Evolutionary conservation across 2,888 invertebrate species (phyloP).

Genomic region (Pocota personata): DNA sequence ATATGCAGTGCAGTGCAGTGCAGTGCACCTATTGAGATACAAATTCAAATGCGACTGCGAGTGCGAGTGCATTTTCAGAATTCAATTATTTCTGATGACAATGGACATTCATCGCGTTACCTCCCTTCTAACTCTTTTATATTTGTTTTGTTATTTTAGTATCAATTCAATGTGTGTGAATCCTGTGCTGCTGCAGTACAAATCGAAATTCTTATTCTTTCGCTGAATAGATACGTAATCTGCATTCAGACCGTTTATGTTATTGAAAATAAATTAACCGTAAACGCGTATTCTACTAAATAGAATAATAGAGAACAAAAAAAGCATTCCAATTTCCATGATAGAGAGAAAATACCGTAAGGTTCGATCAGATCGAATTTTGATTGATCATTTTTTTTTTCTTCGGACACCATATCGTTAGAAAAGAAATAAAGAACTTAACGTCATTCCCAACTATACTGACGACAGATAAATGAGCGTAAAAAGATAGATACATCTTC

Average conservation of each 20-base stretch:
- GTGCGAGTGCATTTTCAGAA: slow-evolving; percentile 57
- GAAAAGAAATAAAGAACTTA: slow-evolving; percentile 29
- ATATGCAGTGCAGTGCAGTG: too few species aligned
- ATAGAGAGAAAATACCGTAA: slow-evolving; percentile 45
- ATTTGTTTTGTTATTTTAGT: not conserved
- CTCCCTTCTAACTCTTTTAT: not conserved
- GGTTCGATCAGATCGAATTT: slow-evolving; percentile 47
- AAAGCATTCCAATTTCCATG: slow-evolving; percentile 24
- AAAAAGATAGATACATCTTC: slow-evolving; percentile 9
- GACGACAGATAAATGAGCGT: slow-evolving; percentile 47
- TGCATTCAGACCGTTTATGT: slow-evolving; percentile 45
- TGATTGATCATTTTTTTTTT: slow-evolving; percentile 60
- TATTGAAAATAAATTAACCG: slow-evolving; percentile 57
- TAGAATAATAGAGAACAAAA: not conserved
- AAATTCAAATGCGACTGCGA: slow-evolving; percentile 55
- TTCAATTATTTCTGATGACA: slow-evolving; percentile 69
- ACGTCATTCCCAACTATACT: slow-evolving; percentile 38
- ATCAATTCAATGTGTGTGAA: slow-evolving; percentile 4
- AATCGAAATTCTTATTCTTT: not conserved
- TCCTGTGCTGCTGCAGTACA: not conserved
- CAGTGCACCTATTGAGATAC: slow-evolving; percentile 10
- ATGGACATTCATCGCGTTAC: slow-evolving; percentile 8
- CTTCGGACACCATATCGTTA: not conserved
- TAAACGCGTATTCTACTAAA: slow-evolving; percentile 39
- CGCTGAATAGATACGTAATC: slow-evolving; percentile 45